Conservation (phyloP, 2,797 vertebrate genomes). For the Psittacula echo region DNA sequence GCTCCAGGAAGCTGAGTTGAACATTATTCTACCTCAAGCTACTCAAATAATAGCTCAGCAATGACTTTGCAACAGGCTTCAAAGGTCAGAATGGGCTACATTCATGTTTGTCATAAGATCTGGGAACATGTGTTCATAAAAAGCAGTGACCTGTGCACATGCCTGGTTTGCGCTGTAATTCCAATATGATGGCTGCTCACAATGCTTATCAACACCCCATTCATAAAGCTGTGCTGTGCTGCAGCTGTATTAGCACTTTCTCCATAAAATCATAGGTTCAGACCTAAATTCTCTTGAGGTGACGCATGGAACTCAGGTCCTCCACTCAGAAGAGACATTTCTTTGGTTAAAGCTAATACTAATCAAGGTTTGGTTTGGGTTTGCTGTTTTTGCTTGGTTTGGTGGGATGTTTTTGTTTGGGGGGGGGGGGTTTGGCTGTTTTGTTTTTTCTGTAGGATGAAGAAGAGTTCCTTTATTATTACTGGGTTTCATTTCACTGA, state of each 20-base stretch:
- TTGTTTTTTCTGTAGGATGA: not conserved
- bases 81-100: slow-evolving; percentile 77
- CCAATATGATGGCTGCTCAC: slow-evolving; percentile 39
- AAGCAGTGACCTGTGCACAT: slow-evolving; percentile 63
- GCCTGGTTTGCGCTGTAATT: slow-evolving; percentile 44
- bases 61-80: slow-evolving; percentile 80
- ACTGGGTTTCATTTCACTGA: not conserved
- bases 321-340: not conserved
- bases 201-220: slow-evolving; percentile 47
- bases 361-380: not conserved
- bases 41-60: slow-evolving; percentile 81
- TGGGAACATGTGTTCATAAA: slow-evolving; percentile 70
- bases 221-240: not conserved
- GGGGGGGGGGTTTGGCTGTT: too few species aligned
- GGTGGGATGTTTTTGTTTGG: not conserved
- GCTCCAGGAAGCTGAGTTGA: slow-evolving; percentile 84
- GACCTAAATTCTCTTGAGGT: slow-evolving; percentile 21
- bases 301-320: not conserved
- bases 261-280: not conserved
- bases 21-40: slow-evolving; percentile 84
- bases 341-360: slow-evolving; percentile 10
- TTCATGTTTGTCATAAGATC: slow-evolving; percentile 74
- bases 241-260: slow-evolving; percentile 58
- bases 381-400: not conserved
- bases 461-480: not conserved